phyloP scores from a whole-genome alignment of 2,797 vertebrate species.

The Cuculus canorus region DNA sequence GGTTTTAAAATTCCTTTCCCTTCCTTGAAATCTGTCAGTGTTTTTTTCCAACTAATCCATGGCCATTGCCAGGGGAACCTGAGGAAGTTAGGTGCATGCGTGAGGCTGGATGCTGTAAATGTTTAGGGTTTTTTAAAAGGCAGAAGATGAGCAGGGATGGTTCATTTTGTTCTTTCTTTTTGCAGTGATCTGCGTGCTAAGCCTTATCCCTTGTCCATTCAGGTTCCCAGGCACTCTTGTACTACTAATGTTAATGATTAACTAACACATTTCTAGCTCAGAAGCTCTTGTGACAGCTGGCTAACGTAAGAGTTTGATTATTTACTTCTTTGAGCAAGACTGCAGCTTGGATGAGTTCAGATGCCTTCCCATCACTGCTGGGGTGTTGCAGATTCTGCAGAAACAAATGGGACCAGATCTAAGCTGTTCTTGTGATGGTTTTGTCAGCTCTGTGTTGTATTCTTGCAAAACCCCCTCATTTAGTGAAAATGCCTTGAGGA shows the following conservation, averaged over 20 bases:
- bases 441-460: not conserved
- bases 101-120: not conserved
- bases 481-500: rapidly evolving
- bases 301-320: not conserved
- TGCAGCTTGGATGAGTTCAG: not conserved
- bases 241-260: slow-evolving; percentile 20
- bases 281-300: slow-evolving; percentile 15
- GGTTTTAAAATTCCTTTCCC: slow-evolving; percentile 33
- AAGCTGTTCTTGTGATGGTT: not conserved
- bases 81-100: not conserved
- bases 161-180: slow-evolving; percentile 5
- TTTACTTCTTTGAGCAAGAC: slow-evolving; percentile 30
- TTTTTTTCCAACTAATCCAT: not conserved
- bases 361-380: not conserved
- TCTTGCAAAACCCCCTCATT: not conserved
- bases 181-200: not conserved
- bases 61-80: not conserved
- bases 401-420: not conserved
- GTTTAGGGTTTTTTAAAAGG: not conserved
- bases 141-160: not conserved
- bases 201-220: not conserved
- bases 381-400: not conserved
- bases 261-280: not conserved
- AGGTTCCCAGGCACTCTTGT: not conserved
- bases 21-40: not conserved